Evolutionary conservation across 2,797 vertebrate genomes (phyloP).

Genomic region (Bovichtus variegatus): DNA sequence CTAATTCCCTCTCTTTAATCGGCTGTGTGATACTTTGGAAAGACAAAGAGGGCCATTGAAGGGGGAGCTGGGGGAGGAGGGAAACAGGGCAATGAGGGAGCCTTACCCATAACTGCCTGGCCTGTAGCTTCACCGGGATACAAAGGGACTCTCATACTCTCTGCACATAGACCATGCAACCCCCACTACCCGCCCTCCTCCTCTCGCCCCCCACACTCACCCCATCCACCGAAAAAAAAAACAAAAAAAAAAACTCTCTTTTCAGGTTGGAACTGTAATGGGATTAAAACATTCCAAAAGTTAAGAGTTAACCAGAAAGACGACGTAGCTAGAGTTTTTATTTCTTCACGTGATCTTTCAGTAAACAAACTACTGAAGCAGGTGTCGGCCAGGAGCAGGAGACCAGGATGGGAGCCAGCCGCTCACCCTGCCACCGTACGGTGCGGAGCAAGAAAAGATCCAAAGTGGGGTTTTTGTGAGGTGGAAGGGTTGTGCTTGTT

Average conservation of each 20-base stretch:
- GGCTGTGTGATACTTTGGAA: slow-evolving; percentile 86
- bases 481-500: neutral
- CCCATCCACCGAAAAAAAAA: slow-evolving; percentile 17
- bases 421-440: neutral
- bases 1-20: slow-evolving; percentile 88
- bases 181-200: slow-evolving; percentile 31
- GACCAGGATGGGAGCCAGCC: neutral
- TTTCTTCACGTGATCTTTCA: neutral
- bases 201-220: slow-evolving; percentile 9
- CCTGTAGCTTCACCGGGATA: slow-evolving; percentile 79
- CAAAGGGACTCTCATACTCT: slow-evolving; percentile 81
- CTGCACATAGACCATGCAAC: slow-evolving; percentile 50
- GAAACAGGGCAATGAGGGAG: slow-evolving; percentile 56
- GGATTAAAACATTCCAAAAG: slow-evolving; percentile 53
- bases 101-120: slow-evolving; percentile 73
- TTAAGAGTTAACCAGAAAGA: slow-evolving; percentile 1
- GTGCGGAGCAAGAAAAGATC: neutral
- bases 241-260: too few species aligned
- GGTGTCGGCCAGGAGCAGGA: neutral
- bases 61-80: slow-evolving; percentile 52
- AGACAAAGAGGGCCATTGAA: slow-evolving; percentile 88
- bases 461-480: too few species aligned
- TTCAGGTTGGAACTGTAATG: slow-evolving; percentile 46
- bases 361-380: slow-evolving; percentile 1
- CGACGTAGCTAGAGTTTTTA: neutral